Evolutionary conservation across 1,140 invertebrate species (phyloP), one percentile per base, ranked within the genome.

Genomic region (Eurosta solidaginis): DNA sequence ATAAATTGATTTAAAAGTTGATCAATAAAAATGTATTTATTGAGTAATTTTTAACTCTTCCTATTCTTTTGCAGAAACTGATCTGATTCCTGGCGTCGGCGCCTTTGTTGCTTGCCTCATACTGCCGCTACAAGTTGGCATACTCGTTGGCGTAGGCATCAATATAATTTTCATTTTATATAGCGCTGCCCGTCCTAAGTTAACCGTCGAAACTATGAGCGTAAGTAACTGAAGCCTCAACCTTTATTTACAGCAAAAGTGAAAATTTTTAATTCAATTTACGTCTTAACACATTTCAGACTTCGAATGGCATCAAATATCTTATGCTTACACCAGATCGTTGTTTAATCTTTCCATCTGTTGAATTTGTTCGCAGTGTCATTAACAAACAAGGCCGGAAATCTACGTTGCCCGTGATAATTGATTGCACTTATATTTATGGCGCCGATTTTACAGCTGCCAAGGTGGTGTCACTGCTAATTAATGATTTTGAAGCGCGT

Each of bases 131-230:
- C 95, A 98, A 90, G 92, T 96, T 87, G 97, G 97, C 73, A 97
- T 98, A 84, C 89, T 97, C 6, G 92, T 94, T 80, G 97, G 97
- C 29, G 93, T 97, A 78, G 93, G 93, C 45, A 90, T 97, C 36
- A 97, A 96, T 82, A 89, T 98, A 25, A 88, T 96, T 14, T 96
- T 97, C 81, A 93, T 98, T 54, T 89, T 98, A 6, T 97, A 97
- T 86, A 94, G 96, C 83, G 94, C 95, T 40, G 96, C 96, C 0
- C 90, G 96, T 81, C 96, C 96, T 42, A 95, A 96, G 86, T 92
- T 98, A 77, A 90, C 91, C 14, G 91, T 95, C 5, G 93, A 95
- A 87, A 92, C 91, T 80, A 87, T 94, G 14, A 91, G 89, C 42
- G 85, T 87, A 74, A 87, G 85, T 78, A n/a, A n/a, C 50, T 20